Evolutionary conservation across 2,888 invertebrate species (phyloP), one percentile per base, ranked within the genome.

Genomic region (Hybos culiciformis): DNA sequence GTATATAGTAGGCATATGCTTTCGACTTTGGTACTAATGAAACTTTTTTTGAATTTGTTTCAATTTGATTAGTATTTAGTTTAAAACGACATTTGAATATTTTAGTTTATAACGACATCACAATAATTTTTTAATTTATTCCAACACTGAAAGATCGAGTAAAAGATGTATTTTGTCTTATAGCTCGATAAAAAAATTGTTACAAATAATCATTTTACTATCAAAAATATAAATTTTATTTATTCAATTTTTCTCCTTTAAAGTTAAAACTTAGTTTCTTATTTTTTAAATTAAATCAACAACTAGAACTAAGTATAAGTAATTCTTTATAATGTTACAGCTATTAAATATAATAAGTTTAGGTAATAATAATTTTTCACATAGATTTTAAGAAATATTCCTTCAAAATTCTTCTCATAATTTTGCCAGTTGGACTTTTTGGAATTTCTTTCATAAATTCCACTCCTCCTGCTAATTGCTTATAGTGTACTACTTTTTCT

Each of bases 391-490:
- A 11, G 21, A n/a, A 63, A 53, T 62, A 55, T 46, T 66, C 65
- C 54, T 69, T 68, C 29, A 83, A 58, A 32, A 71, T 62, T 50
- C 72, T 72, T 44, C 83, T 70, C 42, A 87, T 63, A 51, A 87
- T 83, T 62, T 88, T 88, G 1, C 87, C 88, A 0, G 83, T 73
- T 0, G 77, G 68, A 57, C 74, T 82, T 63, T 83, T 86, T 1
- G 87, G 87, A 53, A 88, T 78, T 41, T 63, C 66, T 0, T 75
- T 70, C n/a, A 81, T 61, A 50, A 85, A 76, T 18, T 69, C 61
- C 5, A 87, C 70, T 29, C 83, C 75, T n/a, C 73, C 76, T 55
- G 70, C 68, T 17, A 91, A 67, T 53, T 74, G 74, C 58, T 92
- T 92, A 58, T 80, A 87, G 7, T 77, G 70, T 0, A 85, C 77